Base-by-base conservation (phyloP, 2,113 vertebrate genomes). In the Chitala chitala region DNA sequence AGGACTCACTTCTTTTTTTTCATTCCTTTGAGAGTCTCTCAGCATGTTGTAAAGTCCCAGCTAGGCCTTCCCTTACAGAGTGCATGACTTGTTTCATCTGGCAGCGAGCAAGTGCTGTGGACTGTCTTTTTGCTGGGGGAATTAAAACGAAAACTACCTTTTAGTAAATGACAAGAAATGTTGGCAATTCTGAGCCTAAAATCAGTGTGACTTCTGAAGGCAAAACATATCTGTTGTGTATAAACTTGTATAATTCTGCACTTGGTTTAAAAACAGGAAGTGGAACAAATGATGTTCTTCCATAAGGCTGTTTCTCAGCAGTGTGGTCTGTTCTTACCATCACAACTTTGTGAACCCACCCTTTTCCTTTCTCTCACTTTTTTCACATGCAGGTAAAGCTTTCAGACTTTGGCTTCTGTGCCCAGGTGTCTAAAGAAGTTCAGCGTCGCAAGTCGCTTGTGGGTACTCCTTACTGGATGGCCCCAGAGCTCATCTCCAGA, bases 401-500 rank as follows among this genome's bases (percentile, higher is more conserved):
- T 80, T 98, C 95, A 0, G 96, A 98, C 83, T 98, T 98, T 0
- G 95, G 96, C 4, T 98, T 98, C 83, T 96, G 95, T 0, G 95
- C 95, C 53, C 95, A 96, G 79, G 95, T 96, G 69, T 95, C 92
- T 55, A 94, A 95, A 75, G 94, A 95, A 72, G 94, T 96, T 10
- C 94, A 93, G 0, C 89, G 93, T 7, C 90, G 94, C 50, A 95
- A 94, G 82, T 95, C 94, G 3, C 79, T 95, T 83, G 95, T 96
- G 0, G 95, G 95, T 22, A 96, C 95, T 0, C 95, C 95, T 0
- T 96, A 96, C 84, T 96, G 95, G 95, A 96, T 96, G 95, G 95
- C 94, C 0, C 95, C 95, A 0, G 94, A 96, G 77, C 94, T 96
- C 85, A 96, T 96, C 76, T 96, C 95, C 70, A 90, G 94, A 24